Percentiles rank a stretch among this genome's conserved stretches.
Conservation (phyloP, 1,140 invertebrate genomes). For the Drosophila jambulina region DNA sequence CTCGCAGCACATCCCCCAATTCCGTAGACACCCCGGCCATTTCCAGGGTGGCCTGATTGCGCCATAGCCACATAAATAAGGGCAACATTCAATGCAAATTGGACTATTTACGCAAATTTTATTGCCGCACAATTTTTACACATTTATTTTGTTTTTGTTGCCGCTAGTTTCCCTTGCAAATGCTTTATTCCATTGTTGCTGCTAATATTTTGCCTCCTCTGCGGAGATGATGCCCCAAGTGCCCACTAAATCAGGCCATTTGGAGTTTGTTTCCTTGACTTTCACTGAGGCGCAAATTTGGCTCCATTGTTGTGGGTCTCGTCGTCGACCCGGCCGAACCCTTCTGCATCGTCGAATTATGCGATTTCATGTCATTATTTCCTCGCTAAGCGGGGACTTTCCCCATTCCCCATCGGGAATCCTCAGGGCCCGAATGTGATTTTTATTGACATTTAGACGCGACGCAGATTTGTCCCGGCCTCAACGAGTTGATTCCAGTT, state of each 20-base stretch:
- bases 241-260: slow-evolving; percentile 79
- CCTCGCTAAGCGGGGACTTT: slow-evolving; percentile 72
- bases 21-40: slow-evolving; percentile 22
- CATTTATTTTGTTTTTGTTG: slow-evolving; percentile 74
- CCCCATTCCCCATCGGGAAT: slow-evolving; percentile 29
- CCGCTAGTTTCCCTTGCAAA: slow-evolving; percentile 39
- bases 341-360: slow-evolving; percentile 66
- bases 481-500: slow-evolving; percentile 71
- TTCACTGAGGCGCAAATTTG: slow-evolving; percentile 44
- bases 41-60: slow-evolving; percentile 43
- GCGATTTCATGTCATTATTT: slow-evolving; percentile 81
- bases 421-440: slow-evolving; percentile 63
- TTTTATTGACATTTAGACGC: slow-evolving; percentile 82
- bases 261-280: slow-evolving; percentile 54
- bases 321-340: slow-evolving; percentile 36
- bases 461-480: slow-evolving; percentile 59
- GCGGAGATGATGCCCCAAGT: slow-evolving; percentile 56
- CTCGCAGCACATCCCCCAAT: slow-evolving; percentile 21
- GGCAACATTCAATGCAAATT: slow-evolving; percentile 81
- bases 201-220: slow-evolving; percentile 34
- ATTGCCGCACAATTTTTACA: slow-evolving; percentile 79
- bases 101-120: slow-evolving; percentile 83
- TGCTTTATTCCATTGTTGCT: slow-evolving; percentile 60
- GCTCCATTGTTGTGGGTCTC: slow-evolving; percentile 22
- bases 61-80: slow-evolving; percentile 72